phyloP scores from a whole-genome alignment of 1,140 invertebrate genomes.

The Nephila pilipes region DNA sequence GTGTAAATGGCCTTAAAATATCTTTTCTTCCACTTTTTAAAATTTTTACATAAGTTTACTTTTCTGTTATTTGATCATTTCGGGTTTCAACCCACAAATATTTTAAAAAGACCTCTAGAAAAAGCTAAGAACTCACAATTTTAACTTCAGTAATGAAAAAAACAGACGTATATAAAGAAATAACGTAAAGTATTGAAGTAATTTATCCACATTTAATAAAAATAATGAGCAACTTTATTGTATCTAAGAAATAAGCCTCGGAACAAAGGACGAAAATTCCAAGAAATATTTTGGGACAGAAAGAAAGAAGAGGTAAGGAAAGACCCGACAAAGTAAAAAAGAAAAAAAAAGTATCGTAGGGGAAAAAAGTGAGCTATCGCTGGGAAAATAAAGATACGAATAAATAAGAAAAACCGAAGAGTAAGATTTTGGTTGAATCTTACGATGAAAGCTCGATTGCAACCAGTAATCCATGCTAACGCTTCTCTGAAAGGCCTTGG shows the following conservation, averaged over 20 bases:
- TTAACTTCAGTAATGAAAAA: too few relatives aligned
- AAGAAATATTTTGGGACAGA: not conserved
- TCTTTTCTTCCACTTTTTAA: too few relatives aligned
- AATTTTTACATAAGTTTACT: too few relatives aligned
- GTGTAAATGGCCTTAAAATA: too few relatives aligned
- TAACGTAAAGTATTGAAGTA: too few relatives aligned
- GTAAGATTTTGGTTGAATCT: slow-evolving; percentile 74
- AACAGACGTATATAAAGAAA: too few relatives aligned
- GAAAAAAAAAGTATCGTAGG: not conserved
- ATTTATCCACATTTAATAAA: too few relatives aligned
- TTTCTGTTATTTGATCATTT: too few relatives aligned
- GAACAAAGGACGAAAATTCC: not conserved
- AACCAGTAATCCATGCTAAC: slow-evolving; percentile 66
- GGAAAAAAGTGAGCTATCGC: slow-evolving; percentile 23
- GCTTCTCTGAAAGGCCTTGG: slow-evolving; percentile 63
- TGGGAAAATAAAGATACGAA: slow-evolving; percentile 62
- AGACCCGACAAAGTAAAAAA: not conserved
- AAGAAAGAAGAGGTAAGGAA: slow-evolving; percentile 32
- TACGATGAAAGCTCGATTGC: slow-evolving; percentile 77
- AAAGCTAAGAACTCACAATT: too few relatives aligned
- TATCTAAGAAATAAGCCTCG: not conserved
- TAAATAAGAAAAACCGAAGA: slow-evolving; percentile 51
- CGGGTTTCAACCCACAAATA: too few relatives aligned
- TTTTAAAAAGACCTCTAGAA: too few relatives aligned
- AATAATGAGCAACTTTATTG: not conserved